Base-by-base conservation (phyloP, 35 echinoderm and acorn worm genomes). In the Ptychodera flava region DNA sequence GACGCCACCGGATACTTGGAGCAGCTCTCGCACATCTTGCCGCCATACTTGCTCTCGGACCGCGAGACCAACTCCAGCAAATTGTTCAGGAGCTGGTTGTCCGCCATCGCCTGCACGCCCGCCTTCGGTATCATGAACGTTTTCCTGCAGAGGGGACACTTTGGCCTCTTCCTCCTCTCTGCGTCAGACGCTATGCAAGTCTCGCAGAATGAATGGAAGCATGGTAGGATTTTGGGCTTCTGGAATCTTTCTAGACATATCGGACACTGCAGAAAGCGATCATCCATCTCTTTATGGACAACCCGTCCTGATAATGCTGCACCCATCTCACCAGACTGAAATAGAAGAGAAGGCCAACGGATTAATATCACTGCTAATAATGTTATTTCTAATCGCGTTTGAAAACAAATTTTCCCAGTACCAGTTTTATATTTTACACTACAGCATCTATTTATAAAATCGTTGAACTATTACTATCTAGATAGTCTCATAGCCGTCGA, bases 171-270 rank as follows among this genome's bases (percentile, higher is more conserved):
- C 35, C 52, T 82, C 27, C 76, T 86, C 0, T 53, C 84, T 14
- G 87, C 82, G 88, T 88, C 89, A 31, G 77, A 29, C 33, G n/a
- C 83, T 16, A 93, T 81, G 80, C 92, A 93, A 2, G 89, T 84
- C 52, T 84, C 88, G 84, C 92, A 93, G 28, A 93, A 78, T 12
- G 88, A 87, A 64, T 93, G 92, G 33, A 89, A 88, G 32, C 92
- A 93, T 0, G 92, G 88, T 33, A 93, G 85, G 1, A 87, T 93
- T 80, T 93, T 93, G 28, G 92, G 83, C 29, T 77, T 81, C 34
- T 87, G 28, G 28, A 89, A 76, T 22, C 89, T 75, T 75, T 89
- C 92, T 22, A 93, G 84, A 37, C 90, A 88, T 37, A 93, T 89
- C 1, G 88, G 88, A 32, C 92, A 93, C 77, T 64, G 82, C 29